Evolutionary conservation across 92 coral and sea anemone genomes (phyloP).

Genomic region (Epizoanthus scotinus): DNA sequence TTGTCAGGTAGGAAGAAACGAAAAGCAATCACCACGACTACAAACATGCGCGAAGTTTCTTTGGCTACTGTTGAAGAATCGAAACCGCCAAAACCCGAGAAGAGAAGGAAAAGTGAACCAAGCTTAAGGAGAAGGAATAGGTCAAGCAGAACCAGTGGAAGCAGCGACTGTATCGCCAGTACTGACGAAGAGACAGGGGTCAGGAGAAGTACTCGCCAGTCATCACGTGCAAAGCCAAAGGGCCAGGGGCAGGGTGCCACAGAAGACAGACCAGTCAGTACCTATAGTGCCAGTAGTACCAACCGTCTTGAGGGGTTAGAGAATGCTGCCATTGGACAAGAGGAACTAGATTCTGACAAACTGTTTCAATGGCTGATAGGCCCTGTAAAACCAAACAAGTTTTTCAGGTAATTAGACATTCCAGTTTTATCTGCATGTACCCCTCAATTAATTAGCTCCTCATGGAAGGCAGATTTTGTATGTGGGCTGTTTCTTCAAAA

Average conservation of each 20-base stretch:
- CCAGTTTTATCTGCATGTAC: too few species aligned
- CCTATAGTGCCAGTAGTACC: conserved; percentile 51
- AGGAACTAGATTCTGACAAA: conserved; percentile 76
- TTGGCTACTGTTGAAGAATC: conserved; percentile 32
- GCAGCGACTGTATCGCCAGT: neutral
- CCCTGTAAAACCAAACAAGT: conserved; percentile 89
- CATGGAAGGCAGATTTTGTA: too few species aligned
- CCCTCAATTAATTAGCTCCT: too few species aligned
- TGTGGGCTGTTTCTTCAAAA: too few species aligned
- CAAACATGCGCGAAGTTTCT: conserved; percentile 34
- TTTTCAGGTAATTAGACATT: conserved; percentile 75
- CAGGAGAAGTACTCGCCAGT: neutral
- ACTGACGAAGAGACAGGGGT: conserved; percentile 11
- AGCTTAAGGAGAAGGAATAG: conserved; percentile 24
- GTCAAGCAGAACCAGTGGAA: neutral
- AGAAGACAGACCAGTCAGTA: conserved; percentile 47
- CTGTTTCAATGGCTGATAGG: conserved; percentile 89
- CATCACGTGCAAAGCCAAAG: neutral
- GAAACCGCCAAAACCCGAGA: conserved; percentile 27
- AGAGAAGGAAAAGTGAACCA: conserved; percentile 43
- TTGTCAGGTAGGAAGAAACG: conserved; percentile 73
- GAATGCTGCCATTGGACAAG: conserved; percentile 45
- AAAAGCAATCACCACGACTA: conserved; percentile 53
- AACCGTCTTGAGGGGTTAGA: conserved; percentile 46
- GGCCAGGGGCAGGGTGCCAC: too few species aligned